Percentiles rank a stretch among this genome's conserved stretches.
These are phyloP conservation scores for Drosophila anomalipes DNA, from an alignment of 2,888 invertebrate genomes.

Conservation along the genomic window DNA sequence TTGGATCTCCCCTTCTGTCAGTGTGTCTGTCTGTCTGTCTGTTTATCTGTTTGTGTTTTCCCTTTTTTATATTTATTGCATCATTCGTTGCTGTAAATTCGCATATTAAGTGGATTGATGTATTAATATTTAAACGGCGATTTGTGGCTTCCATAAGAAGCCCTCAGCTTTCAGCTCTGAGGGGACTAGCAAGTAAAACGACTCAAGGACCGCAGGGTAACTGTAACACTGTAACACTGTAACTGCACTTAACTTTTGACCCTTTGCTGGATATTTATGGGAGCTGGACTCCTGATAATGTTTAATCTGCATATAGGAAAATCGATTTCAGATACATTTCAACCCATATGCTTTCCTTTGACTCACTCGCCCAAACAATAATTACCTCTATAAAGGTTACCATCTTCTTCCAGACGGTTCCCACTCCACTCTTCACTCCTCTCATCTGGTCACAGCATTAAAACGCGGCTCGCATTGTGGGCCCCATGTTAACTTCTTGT, in stretches of 20 bases:
- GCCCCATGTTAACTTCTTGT: slow-evolving; percentile 59
- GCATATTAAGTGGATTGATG: slow-evolving; percentile 84
- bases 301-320: slow-evolving; percentile 58
- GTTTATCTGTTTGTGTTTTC: slow-evolving; percentile 25
- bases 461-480: slow-evolving; percentile 67
- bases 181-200: slow-evolving; percentile 24
- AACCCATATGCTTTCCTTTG: slow-evolving; percentile 21
- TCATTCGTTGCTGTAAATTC: slow-evolving; percentile 78
- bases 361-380: slow-evolving; percentile 22
- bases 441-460: slow-evolving; percentile 61
- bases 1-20: slow-evolving; percentile 16
- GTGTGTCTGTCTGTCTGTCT: slow-evolving; percentile 9
- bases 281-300: slow-evolving; percentile 50
- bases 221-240: slow-evolving; percentile 7
- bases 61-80: slow-evolving; percentile 76
- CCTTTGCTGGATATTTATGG: slow-evolving; percentile 62
- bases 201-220: slow-evolving; percentile 27
- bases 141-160: slow-evolving; percentile 74
- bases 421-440: slow-evolving; percentile 3
- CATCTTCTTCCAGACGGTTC: slow-evolving; percentile 25
- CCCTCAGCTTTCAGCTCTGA: slow-evolving; percentile 11
- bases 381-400: slow-evolving; percentile 57
- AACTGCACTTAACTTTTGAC: slow-evolving; percentile 57
- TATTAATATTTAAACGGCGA: slow-evolving; percentile 85
- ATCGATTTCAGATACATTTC: slow-evolving; percentile 49